Base-by-base conservation (phyloP, 2,888 invertebrate species). In the Epinotia nisella region DNA sequence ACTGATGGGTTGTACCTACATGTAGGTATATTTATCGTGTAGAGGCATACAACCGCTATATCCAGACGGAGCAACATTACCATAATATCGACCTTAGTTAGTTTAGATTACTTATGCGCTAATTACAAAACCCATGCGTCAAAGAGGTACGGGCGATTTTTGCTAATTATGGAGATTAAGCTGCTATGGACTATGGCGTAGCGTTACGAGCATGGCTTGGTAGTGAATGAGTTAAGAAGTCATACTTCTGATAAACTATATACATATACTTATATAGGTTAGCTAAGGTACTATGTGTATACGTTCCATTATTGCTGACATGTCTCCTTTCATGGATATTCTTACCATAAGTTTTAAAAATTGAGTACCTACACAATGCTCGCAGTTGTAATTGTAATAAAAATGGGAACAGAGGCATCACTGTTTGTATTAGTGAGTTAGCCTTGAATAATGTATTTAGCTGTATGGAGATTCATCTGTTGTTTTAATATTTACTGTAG, bases 401-500 rank as follows among this genome's bases (percentile, higher is more conserved):
- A 49, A 59, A 59, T 45, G 58, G 67, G 5, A 59, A 49, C 24
- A 66, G 41, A 55, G 41, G 29, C 58, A 67, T 67, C 49, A 68
- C 67, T 49, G 59, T 68, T 59, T 68, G 67, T 49, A 49, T 68
- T 68, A 45, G 29, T 67, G 19, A 59, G 45, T 17, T 49, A n/a
- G 56, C 59, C 49, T 59, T 59, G 15, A 68, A 68, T 68, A 68
- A 68, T 59, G 17, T 51, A n/a, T n/a, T n/a, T n/a, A 69, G 51
- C 58, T 15, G 70, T n/a, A 71, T 59, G 70, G 21, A 64, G 77
- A 82, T 85, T 84, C 79, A 84, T 86, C 83, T 85, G 82, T 75
- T 78, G 76, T 78, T 71, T 53, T 75, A 75, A 77, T 83, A 82
- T 87, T 83, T 87, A 84, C 86, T 84, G 83, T 81, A 80, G 55